These are phyloP conservation scores for Chloroceryle inda DNA, from an alignment of 2,797 vertebrate species.

Conservation along the genomic window DNA sequence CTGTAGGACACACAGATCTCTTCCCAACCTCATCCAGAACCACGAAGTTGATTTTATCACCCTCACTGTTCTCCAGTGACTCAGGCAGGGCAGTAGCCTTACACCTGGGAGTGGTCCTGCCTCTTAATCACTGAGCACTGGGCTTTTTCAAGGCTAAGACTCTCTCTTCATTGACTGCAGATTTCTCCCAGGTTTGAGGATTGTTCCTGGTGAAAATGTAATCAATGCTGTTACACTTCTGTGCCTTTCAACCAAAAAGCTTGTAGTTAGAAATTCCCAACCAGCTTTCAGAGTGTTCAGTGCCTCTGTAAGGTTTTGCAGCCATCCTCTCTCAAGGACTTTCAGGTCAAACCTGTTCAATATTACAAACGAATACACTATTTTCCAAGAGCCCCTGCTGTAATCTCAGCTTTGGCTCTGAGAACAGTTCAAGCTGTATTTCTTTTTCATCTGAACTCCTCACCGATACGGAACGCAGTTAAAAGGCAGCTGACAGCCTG, in stretches of 20 bases:
- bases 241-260: background rate
- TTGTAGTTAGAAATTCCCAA: background rate
- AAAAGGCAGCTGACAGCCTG: background rate
- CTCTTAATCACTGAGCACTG: rapidly evolving
- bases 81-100: background rate
- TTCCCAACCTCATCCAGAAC: background rate
- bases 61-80: background rate
- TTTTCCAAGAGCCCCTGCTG: background rate
- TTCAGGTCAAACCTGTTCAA: background rate
- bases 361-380: background rate
- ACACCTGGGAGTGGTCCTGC: background rate
- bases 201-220: background rate
- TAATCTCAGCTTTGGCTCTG: background rate
- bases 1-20: background rate
- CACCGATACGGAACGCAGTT: background rate
- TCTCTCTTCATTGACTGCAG: background rate
- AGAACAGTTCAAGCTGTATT: background rate
- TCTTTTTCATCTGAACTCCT: background rate
- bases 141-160: background rate
- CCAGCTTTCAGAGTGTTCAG: background rate
- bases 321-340: background rate
- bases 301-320: background rate
- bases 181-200: background rate
- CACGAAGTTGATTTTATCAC: background rate
- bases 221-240: background rate